These are phyloP conservation scores for Lophius piscatorius DNA, from an alignment of 2,113 vertebrate genomes.

Conservation along the genomic window DNA sequence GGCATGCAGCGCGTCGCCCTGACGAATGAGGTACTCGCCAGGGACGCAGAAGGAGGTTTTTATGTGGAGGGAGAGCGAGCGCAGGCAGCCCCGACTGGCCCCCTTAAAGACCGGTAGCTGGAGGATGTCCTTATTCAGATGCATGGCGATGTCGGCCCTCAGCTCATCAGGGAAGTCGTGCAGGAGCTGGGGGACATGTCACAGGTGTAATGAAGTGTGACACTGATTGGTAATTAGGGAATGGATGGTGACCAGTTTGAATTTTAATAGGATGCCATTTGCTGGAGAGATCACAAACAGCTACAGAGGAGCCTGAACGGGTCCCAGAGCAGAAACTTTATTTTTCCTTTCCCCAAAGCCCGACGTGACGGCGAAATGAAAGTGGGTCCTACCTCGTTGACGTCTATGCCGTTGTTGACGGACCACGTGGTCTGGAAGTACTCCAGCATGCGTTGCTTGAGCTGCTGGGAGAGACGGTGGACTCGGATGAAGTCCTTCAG, in stretches of 20 bases:
- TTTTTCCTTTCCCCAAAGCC: background rate
- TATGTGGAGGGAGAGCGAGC: constrained; percentile 94
- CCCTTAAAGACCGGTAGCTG: constrained; percentile 92
- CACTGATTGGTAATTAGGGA: constrained; percentile 49
- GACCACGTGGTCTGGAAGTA: constrained; percentile 99
- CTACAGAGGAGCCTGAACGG: constrained; percentile 10
- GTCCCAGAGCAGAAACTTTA: background rate
- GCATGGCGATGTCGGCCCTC: constrained; percentile 95
- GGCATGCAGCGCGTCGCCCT: constrained; percentile 92
- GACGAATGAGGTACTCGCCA: constrained; percentile 93
- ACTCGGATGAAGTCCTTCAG: constrained; percentile 96
- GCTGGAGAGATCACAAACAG: constrained; percentile 23
- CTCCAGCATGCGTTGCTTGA: constrained; percentile 96
- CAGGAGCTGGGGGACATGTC: constrained; percentile 84
- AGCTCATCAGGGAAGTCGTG: constrained; percentile 97
- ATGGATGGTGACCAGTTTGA: constrained; percentile 36
- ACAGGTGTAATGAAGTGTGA: constrained; percentile 49
- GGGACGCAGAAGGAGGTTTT: constrained; percentile 96
- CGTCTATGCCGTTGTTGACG: constrained; percentile 94
- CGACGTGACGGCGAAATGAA: constrained; percentile 28
- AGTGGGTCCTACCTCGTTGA: constrained; percentile 85
- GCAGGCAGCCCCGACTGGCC: constrained; percentile 92
- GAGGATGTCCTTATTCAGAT: constrained; percentile 97
- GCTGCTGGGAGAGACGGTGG: constrained; percentile 90
- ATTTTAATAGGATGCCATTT: constrained; percentile 38